Conservation (phyloP, 2,888 invertebrate species). For the Lissonota sp. region DNA sequence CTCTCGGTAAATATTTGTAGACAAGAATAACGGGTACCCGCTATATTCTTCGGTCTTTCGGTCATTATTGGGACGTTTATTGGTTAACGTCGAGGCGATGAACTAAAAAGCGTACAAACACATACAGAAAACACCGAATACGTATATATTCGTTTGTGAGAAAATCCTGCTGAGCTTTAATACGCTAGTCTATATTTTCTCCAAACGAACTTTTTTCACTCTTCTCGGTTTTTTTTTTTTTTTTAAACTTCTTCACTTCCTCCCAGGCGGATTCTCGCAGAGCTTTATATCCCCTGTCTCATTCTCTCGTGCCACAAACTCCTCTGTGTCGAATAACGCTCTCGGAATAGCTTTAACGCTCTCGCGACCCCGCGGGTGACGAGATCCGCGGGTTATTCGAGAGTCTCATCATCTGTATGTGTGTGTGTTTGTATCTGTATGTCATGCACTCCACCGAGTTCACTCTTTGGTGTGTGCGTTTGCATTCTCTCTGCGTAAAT, state of each 20-base stretch:
- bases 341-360: conserved; percentile 74
- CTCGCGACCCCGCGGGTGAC: conserved; percentile 65
- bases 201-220: conserved; percentile 32
- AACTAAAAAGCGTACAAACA: conserved; percentile 43
- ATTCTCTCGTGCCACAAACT: conserved; percentile 52
- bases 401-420: conserved; percentile 25
- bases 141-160: conserved; percentile 67
- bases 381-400: conserved; percentile 57
- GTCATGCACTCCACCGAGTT: conserved; percentile 5
- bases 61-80: conserved; percentile 79
- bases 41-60: conserved; percentile 49
- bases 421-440: background rate
- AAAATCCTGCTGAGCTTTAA: conserved; percentile 61
- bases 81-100: conserved; percentile 69
- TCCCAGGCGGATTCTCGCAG: conserved; percentile 2
- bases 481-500: conserved; percentile 9
- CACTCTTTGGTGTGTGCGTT: background rate
- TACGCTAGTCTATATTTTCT: conserved; percentile 44
- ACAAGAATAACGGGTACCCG: conserved; percentile 71
- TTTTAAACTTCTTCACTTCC: conserved; percentile 28
- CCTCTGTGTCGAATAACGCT: conserved; percentile 51
- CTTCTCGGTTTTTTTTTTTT: background rate
- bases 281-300: conserved; percentile 32
- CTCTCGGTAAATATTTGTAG: conserved; percentile 74
- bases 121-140: background rate